Percentiles rank a stretch among this genome's conserved stretches.
phyloP scores from a whole-genome alignment of 1,140 invertebrate genomes.

The Bombus fervidus region DNA sequence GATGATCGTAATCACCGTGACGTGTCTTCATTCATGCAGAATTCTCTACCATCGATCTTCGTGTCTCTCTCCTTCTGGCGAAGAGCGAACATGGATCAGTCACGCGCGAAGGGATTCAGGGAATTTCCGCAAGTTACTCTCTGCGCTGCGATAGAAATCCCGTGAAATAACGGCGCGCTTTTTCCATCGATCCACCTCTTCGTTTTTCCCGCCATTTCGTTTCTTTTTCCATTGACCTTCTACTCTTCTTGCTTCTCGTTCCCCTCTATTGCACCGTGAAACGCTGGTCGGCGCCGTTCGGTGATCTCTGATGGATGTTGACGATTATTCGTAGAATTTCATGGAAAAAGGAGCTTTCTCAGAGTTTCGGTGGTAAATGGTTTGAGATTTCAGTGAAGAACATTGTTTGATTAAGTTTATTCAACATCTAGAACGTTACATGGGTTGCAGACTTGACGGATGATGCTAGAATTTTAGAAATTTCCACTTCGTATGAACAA shows the following conservation, averaged over 20 bases:
- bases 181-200: slow-evolving; percentile 11
- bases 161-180: slow-evolving; percentile 22
- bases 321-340: background rate
- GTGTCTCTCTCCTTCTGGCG: background rate
- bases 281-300: background rate
- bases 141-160: slow-evolving; percentile 19
- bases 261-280: background rate
- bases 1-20: slow-evolving; percentile 43
- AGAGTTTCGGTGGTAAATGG: background rate
- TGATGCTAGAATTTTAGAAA: too few species aligned
- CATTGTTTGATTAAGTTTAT: background rate
- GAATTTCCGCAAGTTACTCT: slow-evolving; percentile 49
- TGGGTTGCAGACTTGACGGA: background rate
- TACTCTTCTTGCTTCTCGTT: background rate
- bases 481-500: too few species aligned
- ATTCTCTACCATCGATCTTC: slow-evolving; percentile 31
- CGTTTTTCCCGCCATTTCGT: background rate
- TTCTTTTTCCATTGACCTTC: background rate
- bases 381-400: background rate
- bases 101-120: slow-evolving; percentile 55
- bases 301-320: background rate
- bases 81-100: slow-evolving; percentile 54
- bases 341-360: background rate
- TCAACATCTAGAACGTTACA: too few species aligned
- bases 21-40: slow-evolving; percentile 57